Evolutionary conservation across 2,113 vertebrate genomes (phyloP).

Genomic region (Epinephelus lanceolatus): DNA sequence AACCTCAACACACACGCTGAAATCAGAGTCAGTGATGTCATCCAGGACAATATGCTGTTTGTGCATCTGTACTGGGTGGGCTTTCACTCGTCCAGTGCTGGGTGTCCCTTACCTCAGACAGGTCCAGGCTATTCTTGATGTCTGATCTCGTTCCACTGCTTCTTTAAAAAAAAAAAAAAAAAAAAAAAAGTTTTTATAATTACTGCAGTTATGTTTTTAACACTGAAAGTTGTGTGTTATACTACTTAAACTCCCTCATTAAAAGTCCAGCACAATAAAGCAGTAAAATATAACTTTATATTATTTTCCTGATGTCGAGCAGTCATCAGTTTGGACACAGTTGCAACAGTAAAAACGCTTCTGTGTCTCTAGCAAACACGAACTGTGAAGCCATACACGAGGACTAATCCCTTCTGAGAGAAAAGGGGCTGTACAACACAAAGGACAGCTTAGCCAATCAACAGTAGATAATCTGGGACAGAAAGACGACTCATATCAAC

Average conservation of each 20-base stretch:
- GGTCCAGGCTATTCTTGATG: slow-evolving; percentile 1
- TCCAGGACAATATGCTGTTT: slow-evolving; percentile 66
- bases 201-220: background rate
- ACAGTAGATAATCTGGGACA: slow-evolving; percentile 60
- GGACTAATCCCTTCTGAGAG: slow-evolving; percentile 57
- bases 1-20: slow-evolving; percentile 44
- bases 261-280: background rate
- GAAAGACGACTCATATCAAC: slow-evolving; percentile 61
- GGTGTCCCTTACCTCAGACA: slow-evolving; percentile 34
- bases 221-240: background rate
- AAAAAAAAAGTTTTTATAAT: too few species aligned
- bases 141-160: slow-evolving; percentile 4
- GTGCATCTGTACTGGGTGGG: slow-evolving; percentile 59
- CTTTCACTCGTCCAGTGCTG: slow-evolving; percentile 27
- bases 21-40: slow-evolving; percentile 67
- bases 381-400: slow-evolving; percentile 41
- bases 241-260: slow-evolving; percentile 4
- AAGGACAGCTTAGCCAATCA: slow-evolving; percentile 65
- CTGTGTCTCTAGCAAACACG: slow-evolving; percentile 11
- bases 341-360: slow-evolving; percentile 20
- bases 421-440: slow-evolving; percentile 36
- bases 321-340: slow-evolving; percentile 25
- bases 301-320: slow-evolving; percentile 12
- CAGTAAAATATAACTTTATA: background rate
- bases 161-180: background rate